phyloP scores from a whole-genome alignment of 2,113 vertebrate species.

The Morone chrysops region DNA sequence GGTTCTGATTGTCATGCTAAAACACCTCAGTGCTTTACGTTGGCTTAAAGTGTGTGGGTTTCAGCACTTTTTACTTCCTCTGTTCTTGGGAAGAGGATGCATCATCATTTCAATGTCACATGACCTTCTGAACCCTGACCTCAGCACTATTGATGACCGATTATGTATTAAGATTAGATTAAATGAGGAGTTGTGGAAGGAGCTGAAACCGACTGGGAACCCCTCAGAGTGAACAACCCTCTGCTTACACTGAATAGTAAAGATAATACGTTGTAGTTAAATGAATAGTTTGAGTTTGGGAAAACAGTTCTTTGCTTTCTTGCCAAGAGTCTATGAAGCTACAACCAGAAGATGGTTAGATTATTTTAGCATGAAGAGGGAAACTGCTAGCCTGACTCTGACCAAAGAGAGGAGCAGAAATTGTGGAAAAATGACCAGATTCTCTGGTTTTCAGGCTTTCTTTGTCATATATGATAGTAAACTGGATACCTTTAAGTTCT shows the following conservation, averaged over 20 bases:
- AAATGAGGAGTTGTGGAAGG: not conserved
- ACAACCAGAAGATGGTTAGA: too few relatives aligned
- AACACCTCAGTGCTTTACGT: constrained; percentile 32
- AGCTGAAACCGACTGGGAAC: not conserved
- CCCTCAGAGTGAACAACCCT: not conserved
- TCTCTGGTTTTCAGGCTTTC: too few relatives aligned
- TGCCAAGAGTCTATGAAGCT: not conserved
- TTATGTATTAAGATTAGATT: not conserved
- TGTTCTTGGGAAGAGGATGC: constrained; percentile 10
- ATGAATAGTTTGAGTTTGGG: not conserved
- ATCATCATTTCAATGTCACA: constrained; percentile 26
- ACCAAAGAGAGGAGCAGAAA: too few relatives aligned
- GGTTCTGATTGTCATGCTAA: constrained; percentile 62
- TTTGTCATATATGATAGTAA: not conserved
- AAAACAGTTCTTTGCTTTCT: not conserved
- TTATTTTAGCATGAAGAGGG: too few relatives aligned
- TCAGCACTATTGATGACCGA: not conserved
- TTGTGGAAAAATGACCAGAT: too few relatives aligned
- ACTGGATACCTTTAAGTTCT: not conserved
- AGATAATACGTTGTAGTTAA: too few relatives aligned
- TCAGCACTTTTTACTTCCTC: constrained; percentile 16
- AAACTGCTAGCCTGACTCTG: not conserved
- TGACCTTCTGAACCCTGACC: constrained; percentile 63
- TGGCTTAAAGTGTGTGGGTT: constrained; percentile 11
- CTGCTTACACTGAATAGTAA: not conserved